These are phyloP conservation scores for Deladenus siricidicola DNA, from an alignment of 2,888 invertebrate genomes.

Conservation along the genomic window DNA sequence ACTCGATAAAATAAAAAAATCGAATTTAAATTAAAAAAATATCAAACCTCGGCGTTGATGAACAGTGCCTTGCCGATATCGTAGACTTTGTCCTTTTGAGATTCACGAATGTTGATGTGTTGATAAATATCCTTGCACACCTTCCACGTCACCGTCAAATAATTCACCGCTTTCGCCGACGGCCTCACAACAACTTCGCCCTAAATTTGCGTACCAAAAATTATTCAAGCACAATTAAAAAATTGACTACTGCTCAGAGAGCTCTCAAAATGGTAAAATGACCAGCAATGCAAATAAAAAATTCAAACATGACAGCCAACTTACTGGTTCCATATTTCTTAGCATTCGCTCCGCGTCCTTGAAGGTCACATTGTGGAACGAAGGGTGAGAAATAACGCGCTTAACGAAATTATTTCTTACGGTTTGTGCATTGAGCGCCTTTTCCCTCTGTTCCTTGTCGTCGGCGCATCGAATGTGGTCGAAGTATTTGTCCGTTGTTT, in stretches of 20 bases:
- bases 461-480: conserved; percentile 75
- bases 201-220: conserved; percentile 25
- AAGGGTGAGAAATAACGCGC: conserved; percentile 90
- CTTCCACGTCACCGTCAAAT: conserved; percentile 97
- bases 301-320: neutral
- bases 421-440: conserved; percentile 59
- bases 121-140: conserved; percentile 85
- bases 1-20: neutral
- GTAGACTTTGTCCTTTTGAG: conserved; percentile 90
- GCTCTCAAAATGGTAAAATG: neutral
- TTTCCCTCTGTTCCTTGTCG: conserved; percentile 71
- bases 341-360: conserved; percentile 83
- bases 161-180: conserved; percentile 87
- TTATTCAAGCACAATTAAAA: neutral
- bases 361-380: conserved; percentile 90
- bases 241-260: neutral
- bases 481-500: conserved; percentile 67
- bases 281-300: neutral
- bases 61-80: conserved; percentile 78
- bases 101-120: conserved; percentile 89
- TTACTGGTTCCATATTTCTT: conserved; percentile 73
- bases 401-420: conserved; percentile 65
- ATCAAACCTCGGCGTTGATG: conserved; percentile 63
- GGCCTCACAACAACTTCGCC: conserved; percentile 93
- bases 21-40: neutral